Conservation (phyloP, 2,113 vertebrate species). For the Colistium nudipinnis region DNA sequence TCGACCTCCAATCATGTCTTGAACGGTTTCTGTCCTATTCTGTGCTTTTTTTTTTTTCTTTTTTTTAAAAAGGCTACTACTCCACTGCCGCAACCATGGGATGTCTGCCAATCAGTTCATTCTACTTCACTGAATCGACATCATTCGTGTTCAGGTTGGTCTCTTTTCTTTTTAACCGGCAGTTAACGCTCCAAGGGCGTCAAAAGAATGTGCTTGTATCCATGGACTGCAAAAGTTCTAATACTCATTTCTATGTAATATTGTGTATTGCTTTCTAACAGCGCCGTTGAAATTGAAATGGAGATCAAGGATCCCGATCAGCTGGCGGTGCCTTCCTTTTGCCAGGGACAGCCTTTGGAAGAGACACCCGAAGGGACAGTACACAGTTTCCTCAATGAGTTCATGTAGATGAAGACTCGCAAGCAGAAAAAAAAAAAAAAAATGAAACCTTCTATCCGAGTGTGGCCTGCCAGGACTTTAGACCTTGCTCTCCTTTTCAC, state of each 20-base stretch:
- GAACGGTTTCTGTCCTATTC: neutral
- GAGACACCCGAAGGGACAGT: conserved; percentile 72
- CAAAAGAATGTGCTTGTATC: neutral
- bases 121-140: conserved; percentile 55
- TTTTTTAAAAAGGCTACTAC: conserved; percentile 56
- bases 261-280: conserved; percentile 37
- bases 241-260: neutral
- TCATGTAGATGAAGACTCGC: conserved; percentile 57
- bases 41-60: too few relatives aligned
- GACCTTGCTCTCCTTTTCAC: conserved; percentile 46
- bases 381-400: conserved; percentile 68
- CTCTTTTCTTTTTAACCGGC: neutral
- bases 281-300: conserved; percentile 45
- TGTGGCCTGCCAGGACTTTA: conserved; percentile 41
- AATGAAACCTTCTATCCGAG: conserved; percentile 24
- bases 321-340: conserved; percentile 62
- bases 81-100: conserved; percentile 60
- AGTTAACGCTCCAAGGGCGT: neutral
- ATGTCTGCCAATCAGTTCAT: conserved; percentile 62
- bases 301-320: conserved; percentile 75
- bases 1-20: neutral
- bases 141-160: conserved; percentile 61
- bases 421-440: conserved; percentile 36
- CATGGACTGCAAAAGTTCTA: neutral
- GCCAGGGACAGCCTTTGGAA: conserved; percentile 58